Evolutionary conservation across 2,113 vertebrate species (phyloP).

Genomic region (Asarcornis scutulata): DNA sequence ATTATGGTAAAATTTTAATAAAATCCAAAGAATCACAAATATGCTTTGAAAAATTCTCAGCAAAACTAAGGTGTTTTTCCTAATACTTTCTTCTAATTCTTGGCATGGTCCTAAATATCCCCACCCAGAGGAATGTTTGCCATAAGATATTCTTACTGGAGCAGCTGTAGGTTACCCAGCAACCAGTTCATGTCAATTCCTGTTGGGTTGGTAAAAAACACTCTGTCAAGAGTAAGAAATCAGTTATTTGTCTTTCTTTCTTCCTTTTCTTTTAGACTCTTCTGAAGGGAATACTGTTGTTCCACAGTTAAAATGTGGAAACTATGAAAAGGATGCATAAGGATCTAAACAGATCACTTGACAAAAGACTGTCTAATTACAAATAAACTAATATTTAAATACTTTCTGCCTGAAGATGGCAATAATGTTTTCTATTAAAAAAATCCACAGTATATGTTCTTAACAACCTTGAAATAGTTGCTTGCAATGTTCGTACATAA

Average conservation of each 20-base stretch:
- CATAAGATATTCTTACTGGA: not conserved
- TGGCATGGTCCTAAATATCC: not conserved
- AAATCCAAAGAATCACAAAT: not conserved
- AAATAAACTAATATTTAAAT: not conserved
- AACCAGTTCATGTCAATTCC: not conserved
- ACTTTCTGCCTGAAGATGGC: not conserved
- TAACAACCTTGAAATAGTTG: not conserved
- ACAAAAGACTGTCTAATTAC: not conserved
- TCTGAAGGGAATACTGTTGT: not conserved
- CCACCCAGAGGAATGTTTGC: not conserved
- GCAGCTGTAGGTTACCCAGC: not conserved
- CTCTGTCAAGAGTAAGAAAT: not conserved
- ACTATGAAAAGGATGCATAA: not conserved
- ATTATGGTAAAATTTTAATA: not conserved
- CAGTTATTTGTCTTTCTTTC: not conserved
- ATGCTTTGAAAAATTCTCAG: not conserved
- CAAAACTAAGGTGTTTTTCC: not conserved
- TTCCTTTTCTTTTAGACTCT: not conserved
- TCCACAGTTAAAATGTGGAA: not conserved
- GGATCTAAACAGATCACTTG: not conserved
- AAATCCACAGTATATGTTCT: no score
- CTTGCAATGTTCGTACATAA: not conserved
- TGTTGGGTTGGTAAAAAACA: not conserved
- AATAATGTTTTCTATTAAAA: not conserved
- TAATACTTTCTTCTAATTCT: not conserved